Evolutionary conservation across 1,140 invertebrate species (phyloP).

Genomic region (Amyelois transitella): DNA sequence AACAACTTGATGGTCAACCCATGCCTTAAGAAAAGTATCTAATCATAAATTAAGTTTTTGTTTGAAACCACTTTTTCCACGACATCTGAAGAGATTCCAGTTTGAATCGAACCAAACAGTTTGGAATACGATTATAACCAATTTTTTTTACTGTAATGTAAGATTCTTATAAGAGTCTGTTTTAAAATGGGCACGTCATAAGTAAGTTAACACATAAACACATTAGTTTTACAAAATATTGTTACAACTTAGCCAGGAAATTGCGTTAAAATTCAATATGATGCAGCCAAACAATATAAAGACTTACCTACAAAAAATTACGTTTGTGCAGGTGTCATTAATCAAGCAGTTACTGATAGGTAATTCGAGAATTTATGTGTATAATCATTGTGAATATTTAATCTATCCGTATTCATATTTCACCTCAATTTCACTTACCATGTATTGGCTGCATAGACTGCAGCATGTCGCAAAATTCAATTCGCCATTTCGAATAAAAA

Average conservation of each 20-base stretch:
- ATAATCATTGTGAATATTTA: conserved; percentile 34
- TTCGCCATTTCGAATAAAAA: conserved; percentile 1
- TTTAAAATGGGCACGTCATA: too few species aligned
- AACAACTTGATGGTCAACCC: neutral
- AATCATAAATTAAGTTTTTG: neutral
- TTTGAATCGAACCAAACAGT: neutral
- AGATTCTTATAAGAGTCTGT: too few species aligned
- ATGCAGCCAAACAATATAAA: neutral
- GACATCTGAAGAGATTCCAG: neutral
- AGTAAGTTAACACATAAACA: too few species aligned
- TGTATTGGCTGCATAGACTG: conserved; percentile 8
- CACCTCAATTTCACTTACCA: conserved; percentile 11
- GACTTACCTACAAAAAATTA: conserved; percentile 33
- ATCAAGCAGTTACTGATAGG: conserved; percentile 31
- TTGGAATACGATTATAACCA: too few species aligned
- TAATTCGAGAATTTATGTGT: conserved; percentile 28
- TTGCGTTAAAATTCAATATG: neutral
- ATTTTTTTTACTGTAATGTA: too few species aligned
- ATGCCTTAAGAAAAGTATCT: neutral
- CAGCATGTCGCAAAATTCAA: conserved; percentile 7
- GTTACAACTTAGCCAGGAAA: too few species aligned
- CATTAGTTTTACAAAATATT: too few species aligned
- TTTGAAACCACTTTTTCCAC: neutral
- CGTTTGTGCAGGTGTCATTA: conserved; percentile 23
- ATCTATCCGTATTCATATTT: conserved; percentile 15